Percentiles rank a stretch among this genome's conserved stretches.
These are phyloP conservation scores for Aurelia coerulea DNA, from an alignment of 30 jellyfish, hydroid and myxozoan genomes.

Conservation along the genomic window DNA sequence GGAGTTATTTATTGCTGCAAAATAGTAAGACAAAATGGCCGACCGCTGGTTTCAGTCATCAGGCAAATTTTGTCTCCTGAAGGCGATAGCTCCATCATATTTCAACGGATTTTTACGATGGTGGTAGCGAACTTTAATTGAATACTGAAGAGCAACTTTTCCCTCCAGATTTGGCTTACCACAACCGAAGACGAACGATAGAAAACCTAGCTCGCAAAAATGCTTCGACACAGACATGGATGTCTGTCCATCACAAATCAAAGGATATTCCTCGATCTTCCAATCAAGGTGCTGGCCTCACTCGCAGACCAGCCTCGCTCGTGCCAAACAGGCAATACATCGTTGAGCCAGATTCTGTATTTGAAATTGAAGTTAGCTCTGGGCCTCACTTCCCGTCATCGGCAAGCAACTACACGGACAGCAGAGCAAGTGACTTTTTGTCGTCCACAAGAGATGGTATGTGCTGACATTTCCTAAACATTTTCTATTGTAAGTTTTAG, in stretches of 20 bases:
- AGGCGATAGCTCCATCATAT: too few relatives aligned
- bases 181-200: not conserved
- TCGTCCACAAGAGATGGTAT: conserved; percentile 52
- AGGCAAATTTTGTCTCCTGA: too few relatives aligned
- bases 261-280: conserved; percentile 56
- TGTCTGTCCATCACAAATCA: conserved; percentile 22
- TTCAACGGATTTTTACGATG: too few relatives aligned
- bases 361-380: conserved; percentile 69
- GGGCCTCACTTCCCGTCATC: conserved; percentile 71
- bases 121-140: too few relatives aligned
- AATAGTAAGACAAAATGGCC: too few relatives aligned
- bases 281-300: conserved; percentile 40
- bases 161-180: conserved; percentile 35
- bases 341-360: conserved; percentile 61
- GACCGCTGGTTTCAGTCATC: too few relatives aligned
- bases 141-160: too few relatives aligned
- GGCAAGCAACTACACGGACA: conserved; percentile 65
- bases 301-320: conserved; percentile 2
- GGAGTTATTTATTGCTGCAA: too few relatives aligned
- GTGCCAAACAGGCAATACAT: conserved; percentile 1
- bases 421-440: conserved; percentile 49
- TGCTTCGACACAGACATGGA: conserved; percentile 73
- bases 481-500: too few relatives aligned
- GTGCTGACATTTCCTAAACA: not conserved
- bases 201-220: conserved; percentile 18